Percentiles rank a stretch among this genome's conserved stretches.
These are phyloP conservation scores for Carcina quercana DNA, from an alignment of 2,888 invertebrate genomes.

Conservation along the genomic window DNA sequence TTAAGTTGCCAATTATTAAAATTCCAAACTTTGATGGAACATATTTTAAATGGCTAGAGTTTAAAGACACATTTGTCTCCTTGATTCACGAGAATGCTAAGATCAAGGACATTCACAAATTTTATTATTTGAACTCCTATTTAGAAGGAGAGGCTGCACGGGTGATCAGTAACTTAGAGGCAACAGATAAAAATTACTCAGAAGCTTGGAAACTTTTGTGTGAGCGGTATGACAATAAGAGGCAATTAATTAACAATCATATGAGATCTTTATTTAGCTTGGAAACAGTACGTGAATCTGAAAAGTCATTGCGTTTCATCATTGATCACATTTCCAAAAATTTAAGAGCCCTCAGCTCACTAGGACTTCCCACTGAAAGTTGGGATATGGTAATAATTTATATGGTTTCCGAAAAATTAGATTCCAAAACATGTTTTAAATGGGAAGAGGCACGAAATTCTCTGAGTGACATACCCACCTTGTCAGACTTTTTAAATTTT, in stretches of 20 bases:
- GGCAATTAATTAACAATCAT: slow-evolving; percentile 19
- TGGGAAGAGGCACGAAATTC: slow-evolving; percentile 15
- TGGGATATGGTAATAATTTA: slow-evolving; percentile 12
- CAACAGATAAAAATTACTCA: slow-evolving; percentile 14
- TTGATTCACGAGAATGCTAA: slow-evolving; percentile 11
- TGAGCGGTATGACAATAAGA: slow-evolving; percentile 18
- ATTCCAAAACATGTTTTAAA: background rate
- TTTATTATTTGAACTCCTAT: slow-evolving; percentile 6
- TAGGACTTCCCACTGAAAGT: slow-evolving; percentile 13
- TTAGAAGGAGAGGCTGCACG: slow-evolving; percentile 13
- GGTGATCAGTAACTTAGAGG: slow-evolving; percentile 17
- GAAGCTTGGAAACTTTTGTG: slow-evolving; percentile 21
- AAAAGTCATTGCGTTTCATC: slow-evolving; percentile 16
- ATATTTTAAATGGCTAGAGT: slow-evolving; percentile 7
- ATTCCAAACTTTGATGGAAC: slow-evolving; percentile 8
- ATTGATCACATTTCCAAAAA: slow-evolving; percentile 22
- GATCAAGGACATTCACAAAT: slow-evolving; percentile 4
- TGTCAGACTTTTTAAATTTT: slow-evolving; percentile 19
- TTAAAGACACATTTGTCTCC: slow-evolving; percentile 11
- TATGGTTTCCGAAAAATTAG: slow-evolving; percentile 1
- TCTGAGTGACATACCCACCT: slow-evolving; percentile 13
- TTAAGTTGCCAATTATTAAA: slow-evolving; percentile 4
- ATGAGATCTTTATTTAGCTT: slow-evolving; percentile 19
- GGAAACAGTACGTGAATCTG: slow-evolving; percentile 16
- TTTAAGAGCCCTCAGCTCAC: slow-evolving; percentile 12